Evolutionary conservation across 2,797 vertebrate genomes (phyloP).

Genomic region (Petrocephalus sullivani): DNA sequence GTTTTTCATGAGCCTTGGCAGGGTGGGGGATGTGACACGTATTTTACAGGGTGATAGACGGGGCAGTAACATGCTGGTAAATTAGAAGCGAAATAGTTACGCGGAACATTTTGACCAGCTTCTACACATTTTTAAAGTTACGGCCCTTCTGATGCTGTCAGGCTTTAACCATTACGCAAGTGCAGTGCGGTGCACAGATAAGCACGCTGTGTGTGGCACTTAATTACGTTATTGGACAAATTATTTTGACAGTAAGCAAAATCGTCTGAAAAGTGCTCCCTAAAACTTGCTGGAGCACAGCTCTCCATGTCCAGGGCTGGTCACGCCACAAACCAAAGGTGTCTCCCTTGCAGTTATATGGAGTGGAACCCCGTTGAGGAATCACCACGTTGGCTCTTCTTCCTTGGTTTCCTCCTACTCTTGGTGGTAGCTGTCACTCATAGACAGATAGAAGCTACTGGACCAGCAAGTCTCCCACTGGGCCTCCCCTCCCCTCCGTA

Average conservation of each 20-base stretch:
- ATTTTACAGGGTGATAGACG: background rate
- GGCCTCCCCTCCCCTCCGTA: background rate
- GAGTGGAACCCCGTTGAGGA: background rate
- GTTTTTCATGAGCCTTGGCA: background rate
- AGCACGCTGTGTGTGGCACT: background rate
- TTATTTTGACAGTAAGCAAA: background rate
- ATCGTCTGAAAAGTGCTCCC: background rate
- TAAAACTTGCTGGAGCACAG: background rate
- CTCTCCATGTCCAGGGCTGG: background rate
- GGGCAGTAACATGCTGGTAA: background rate
- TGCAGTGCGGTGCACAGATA: background rate
- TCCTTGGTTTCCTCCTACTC: background rate
- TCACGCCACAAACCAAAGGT: background rate
- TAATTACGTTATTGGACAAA: slow-evolving; percentile 8
- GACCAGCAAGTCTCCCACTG: background rate
- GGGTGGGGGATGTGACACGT: background rate
- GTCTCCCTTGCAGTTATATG: background rate
- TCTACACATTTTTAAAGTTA: background rate
- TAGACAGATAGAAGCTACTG: background rate
- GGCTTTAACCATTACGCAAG: background rate
- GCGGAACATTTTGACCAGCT: background rate
- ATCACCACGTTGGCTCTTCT: background rate
- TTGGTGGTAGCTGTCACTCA: background rate
- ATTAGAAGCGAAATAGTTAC: background rate
- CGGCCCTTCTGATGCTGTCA: background rate